Percentiles rank a stretch among this genome's conserved stretches.
Conservation (phyloP, 1,140 invertebrate species). For the Helicorthomorpha holstii region DNA sequence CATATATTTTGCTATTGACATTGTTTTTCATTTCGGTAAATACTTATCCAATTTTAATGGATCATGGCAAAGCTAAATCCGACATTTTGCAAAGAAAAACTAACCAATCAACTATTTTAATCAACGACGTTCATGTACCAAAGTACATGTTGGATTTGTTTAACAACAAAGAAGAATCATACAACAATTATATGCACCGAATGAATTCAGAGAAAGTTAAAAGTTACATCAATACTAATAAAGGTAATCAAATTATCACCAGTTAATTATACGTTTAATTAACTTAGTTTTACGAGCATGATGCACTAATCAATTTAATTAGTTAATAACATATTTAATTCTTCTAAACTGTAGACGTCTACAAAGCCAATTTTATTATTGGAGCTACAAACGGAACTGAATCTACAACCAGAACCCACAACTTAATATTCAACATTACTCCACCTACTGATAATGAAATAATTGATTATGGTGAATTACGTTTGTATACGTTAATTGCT, state of each 20-base stretch:
- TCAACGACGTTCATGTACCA: slow-evolving; percentile 2
- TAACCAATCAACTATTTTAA: too few species aligned
- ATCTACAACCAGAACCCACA: slow-evolving; percentile 2
- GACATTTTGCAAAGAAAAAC: too few species aligned
- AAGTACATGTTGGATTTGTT: slow-evolving; percentile 9
- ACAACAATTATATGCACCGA: too few species aligned
- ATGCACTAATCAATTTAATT: too few species aligned
- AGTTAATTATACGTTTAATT: too few species aligned
- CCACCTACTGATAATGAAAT: background rate
- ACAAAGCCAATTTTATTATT: background rate
- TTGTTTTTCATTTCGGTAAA: too few species aligned
- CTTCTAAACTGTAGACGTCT: too few species aligned
- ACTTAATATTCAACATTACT: slow-evolving; percentile 2
- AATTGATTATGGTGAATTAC: slow-evolving; percentile 1
- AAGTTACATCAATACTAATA: slow-evolving; percentile 4
- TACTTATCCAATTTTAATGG: too few species aligned
- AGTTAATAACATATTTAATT: too few species aligned
- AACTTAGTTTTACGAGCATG: too few species aligned
- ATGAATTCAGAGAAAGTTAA: background rate
- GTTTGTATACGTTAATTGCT: slow-evolving; percentile 2
- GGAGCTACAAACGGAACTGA: background rate
- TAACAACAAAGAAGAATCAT: background rate
- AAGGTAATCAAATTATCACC: slow-evolving; percentile 3
- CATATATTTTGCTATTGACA: background rate
- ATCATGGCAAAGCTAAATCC: too few species aligned